Base-by-base conservation (phyloP, 2,888 invertebrate genomes). In the Xanthorhoe designata region DNA sequence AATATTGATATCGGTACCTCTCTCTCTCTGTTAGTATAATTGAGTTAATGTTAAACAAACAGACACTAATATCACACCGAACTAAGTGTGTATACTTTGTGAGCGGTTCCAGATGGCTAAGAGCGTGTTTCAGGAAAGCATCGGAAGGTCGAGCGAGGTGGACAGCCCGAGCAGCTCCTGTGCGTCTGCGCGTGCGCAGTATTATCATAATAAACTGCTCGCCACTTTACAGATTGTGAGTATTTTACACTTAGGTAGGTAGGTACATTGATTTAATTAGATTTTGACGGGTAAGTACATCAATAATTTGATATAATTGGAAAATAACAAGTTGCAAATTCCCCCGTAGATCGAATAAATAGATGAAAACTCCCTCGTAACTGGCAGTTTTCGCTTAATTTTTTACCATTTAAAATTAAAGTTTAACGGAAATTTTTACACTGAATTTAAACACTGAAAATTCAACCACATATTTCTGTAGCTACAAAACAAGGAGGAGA, bases 401-500 rank as follows among this genome's bases (percentile, higher is more conserved):
- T n/a, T n/a, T n/a, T n/a, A n/a, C n/a, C n/a, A n/a, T n/a, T n/a
- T n/a, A n/a, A n/a, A n/a, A n/a, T n/a, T n/a, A n/a, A n/a, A n/a
- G n/a, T n/a, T n/a, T n/a, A n/a, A n/a, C n/a, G n/a, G n/a, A n/a
- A n/a, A n/a, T n/a, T n/a, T n/a, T n/a, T n/a, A n/a, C n/a, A n/a
- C n/a, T n/a, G n/a, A n/a, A n/a, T n/a, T n/a, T n/a, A n/a, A n/a
- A n/a, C n/a, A n/a, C n/a, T n/a, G n/a, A n/a, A n/a, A n/a, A n/a
- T n/a, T n/a, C n/a, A n/a, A n/a, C n/a, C n/a, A n/a, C n/a, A n/a
- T n/a, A 54, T 17, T 24, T 49, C 42, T n/a, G 0, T 72, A 92
- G 92, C 68, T 92, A 29, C 82, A 87, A 64, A 91, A 92, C 71
- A 89, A 87, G 60, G 92, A 92, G 62, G 90, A 92, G 73, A 92